A percentile compares a stretch with the other conserved stretches of the same genome.
phyloP scores from a whole-genome alignment of 2,888 invertebrate genomes.

The Fragum whitleyi region DNA sequence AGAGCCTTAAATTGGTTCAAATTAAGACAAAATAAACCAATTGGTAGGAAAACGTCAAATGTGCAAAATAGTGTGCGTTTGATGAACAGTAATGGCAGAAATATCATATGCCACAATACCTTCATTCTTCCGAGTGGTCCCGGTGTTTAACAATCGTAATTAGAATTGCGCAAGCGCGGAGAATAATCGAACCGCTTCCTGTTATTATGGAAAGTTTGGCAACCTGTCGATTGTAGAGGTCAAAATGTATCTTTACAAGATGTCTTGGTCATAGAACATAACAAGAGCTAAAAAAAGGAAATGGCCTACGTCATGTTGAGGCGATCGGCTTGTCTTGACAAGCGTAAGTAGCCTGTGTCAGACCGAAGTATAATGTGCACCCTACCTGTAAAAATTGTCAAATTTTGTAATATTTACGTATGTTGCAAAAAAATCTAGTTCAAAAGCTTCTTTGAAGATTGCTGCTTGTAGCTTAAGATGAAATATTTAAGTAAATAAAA shows the following conservation, averaged over 20 bases:
- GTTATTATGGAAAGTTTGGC: background rate
- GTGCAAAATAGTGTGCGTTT: too few species aligned
- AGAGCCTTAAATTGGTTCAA: too few species aligned
- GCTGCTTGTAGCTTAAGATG: background rate
- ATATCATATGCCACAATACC: too few species aligned
- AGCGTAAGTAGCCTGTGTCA: background rate
- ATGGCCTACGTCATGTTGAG: slow-evolving; percentile 9
- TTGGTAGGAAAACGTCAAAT: too few species aligned
- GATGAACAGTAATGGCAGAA: too few species aligned
- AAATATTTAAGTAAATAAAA: too few species aligned
- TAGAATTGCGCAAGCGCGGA: background rate
- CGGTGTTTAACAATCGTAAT: too few species aligned
- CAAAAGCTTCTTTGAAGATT: background rate
- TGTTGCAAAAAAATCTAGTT: background rate
- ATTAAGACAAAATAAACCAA: too few species aligned
- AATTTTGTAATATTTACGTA: background rate
- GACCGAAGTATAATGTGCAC: background rate
- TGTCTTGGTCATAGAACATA: background rate
- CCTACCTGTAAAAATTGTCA: background rate
- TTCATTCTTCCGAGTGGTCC: too few species aligned
- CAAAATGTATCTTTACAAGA: background rate
- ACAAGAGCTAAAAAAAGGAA: too few species aligned
- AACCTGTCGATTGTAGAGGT: background rate
- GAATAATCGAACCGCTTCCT: background rate
- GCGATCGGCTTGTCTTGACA: slow-evolving; percentile 5